phyloP scores from a whole-genome alignment of 1,140 invertebrate genomes.

The Zaprionus inermis region DNA sequence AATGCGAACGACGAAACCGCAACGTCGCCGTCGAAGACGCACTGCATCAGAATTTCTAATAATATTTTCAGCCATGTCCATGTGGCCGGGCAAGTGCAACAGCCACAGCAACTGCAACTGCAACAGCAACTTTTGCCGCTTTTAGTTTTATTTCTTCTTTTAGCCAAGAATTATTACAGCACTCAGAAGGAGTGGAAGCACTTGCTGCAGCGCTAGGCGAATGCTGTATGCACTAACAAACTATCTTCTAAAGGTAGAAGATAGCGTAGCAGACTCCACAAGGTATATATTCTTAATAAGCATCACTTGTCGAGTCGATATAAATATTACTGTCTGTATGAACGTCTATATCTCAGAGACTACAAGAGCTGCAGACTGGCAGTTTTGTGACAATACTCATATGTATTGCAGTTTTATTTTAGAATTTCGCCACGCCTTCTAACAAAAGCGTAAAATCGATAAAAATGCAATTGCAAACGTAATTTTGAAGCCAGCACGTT shows the following conservation, averaged over 20 bases:
- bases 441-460: no score
- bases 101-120: neutral
- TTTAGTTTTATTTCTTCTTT: conserved; percentile 57
- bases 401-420: no score
- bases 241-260: neutral
- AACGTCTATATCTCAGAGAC: no score
- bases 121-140: conserved; percentile 30
- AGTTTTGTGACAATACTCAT: no score
- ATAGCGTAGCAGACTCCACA: no score
- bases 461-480: no score
- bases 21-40: conserved; percentile 45
- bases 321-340: no score
- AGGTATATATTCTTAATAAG: no score
- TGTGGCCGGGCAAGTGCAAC: conserved; percentile 49
- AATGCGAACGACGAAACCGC: conserved; percentile 63
- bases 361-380: no score
- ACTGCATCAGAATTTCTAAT: conserved; percentile 75
- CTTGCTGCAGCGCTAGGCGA: conserved; percentile 37
- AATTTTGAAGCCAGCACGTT: no score
- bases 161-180: conserved; percentile 71
- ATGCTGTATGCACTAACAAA: conserved; percentile 42
- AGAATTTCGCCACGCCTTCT: no score
- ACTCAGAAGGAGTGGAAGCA: conserved; percentile 49
- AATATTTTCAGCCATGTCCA: conserved; percentile 78
- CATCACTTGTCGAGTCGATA: no score